Evolutionary conservation across 2,888 invertebrate species (phyloP).

Genomic region (Cantharis rustica): DNA sequence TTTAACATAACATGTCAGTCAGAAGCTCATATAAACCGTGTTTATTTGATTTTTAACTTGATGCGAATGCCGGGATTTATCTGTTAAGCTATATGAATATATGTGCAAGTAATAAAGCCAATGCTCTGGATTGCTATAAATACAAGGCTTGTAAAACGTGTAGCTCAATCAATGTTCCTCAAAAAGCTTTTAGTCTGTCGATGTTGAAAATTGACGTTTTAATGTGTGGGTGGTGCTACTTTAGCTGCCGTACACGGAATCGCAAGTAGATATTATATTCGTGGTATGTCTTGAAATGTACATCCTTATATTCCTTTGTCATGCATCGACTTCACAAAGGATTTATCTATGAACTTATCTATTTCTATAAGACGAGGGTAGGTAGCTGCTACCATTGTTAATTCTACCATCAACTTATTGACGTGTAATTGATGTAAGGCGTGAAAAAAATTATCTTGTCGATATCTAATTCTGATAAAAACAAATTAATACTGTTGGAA

Average conservation of each 20-base stretch:
- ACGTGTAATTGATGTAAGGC: background rate
- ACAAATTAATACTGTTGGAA: background rate
- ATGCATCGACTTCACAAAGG: background rate
- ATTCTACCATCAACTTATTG: background rate
- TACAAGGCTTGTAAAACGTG: constrained; percentile 27
- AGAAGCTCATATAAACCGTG: constrained; percentile 37
- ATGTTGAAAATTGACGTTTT: constrained; percentile 42
- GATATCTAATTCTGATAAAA: background rate
- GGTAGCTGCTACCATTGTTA: background rate
- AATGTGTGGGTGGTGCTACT: constrained; percentile 38
- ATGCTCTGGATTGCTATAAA: constrained; percentile 18
- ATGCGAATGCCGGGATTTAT: constrained; percentile 16
- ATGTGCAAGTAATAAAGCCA: constrained; percentile 9
- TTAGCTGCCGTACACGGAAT: constrained; percentile 26
- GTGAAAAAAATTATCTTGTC: background rate
- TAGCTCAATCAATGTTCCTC: constrained; percentile 30
- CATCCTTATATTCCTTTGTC: constrained; percentile 2
- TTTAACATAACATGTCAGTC: constrained; percentile 46
- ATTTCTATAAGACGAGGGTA: background rate
- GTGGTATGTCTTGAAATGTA: constrained; percentile 12
- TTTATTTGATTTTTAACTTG: constrained; percentile 31
- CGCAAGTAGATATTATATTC: constrained; percentile 20
- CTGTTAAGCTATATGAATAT: background rate
- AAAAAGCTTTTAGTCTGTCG: constrained; percentile 42
- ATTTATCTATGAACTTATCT: background rate